These are phyloP conservation scores for Cladorhizidae sp. DNA, from an alignment of 37 sponge, comb jelly and placozoan species.

Conservation along the genomic window DNA sequence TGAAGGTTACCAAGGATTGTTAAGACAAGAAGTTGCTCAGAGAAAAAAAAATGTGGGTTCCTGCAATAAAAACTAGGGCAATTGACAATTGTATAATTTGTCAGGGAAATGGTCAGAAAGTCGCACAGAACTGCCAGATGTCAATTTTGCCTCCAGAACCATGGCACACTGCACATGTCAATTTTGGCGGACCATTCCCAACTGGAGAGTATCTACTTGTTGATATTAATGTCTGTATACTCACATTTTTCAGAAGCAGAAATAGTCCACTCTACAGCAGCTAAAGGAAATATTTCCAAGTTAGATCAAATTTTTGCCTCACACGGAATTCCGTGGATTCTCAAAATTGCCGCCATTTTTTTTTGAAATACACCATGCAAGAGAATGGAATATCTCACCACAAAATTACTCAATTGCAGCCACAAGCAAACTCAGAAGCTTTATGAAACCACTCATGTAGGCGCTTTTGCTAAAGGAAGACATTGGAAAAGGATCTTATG, in stretches of 20 bases:
- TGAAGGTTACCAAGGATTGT: neutral
- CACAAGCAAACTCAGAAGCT: constrained; percentile 18
- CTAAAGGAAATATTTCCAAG: too few relatives aligned
- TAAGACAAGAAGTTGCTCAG: neutral
- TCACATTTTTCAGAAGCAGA: constrained; percentile 36
- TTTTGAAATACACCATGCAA: too few relatives aligned
- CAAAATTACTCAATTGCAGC: constrained; percentile 16
- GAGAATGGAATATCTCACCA: too few relatives aligned
- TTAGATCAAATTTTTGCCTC: too few relatives aligned
- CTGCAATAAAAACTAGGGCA: neutral
- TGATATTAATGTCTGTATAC: constrained; percentile 41
- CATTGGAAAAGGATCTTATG: too few relatives aligned
- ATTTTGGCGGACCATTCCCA: constrained; percentile 44
- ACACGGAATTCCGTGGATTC: too few relatives aligned
- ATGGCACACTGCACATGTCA: neutral
- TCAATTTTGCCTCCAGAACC: too few relatives aligned
- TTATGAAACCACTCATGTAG: too few relatives aligned
- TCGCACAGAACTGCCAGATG: neutral
- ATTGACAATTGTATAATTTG: neutral
- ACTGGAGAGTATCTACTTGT: constrained; percentile 45
- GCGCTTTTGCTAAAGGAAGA: too few relatives aligned
- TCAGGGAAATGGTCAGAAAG: neutral
- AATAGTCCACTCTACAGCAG: constrained; percentile 29
- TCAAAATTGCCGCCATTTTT: too few relatives aligned
- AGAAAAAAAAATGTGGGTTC: neutral